Percentiles rank a stretch among this genome's conserved stretches.
Conservation (phyloP, 30 jellyfish, hydroid and myxozoan species). For the Chrysaora quinquecirrha region DNA sequence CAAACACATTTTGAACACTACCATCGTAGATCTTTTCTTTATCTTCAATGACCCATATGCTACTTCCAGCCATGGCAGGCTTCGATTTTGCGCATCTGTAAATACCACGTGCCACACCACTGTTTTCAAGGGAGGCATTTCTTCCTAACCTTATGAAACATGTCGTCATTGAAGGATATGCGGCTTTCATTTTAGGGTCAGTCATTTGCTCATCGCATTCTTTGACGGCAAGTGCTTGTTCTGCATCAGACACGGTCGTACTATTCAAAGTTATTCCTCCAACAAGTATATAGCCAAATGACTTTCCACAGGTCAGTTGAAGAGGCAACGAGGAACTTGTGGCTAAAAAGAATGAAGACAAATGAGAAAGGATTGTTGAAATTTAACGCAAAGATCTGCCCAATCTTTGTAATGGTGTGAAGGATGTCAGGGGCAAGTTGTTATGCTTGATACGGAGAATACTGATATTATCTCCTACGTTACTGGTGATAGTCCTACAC, state of each 20-base stretch:
- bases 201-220: background rate
- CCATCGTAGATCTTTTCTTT: background rate
- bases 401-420: no score
- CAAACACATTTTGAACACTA: no score
- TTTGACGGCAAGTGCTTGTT: background rate
- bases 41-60: background rate
- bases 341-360: constrained; percentile 7
- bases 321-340: constrained; percentile 35
- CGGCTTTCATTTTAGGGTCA: background rate
- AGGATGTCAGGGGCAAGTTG: no score
- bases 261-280: constrained; percentile 57
- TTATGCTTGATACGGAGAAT: no score
- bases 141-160: background rate
- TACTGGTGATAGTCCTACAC: no score
- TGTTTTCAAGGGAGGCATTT: background rate
- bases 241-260: background rate
- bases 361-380: no score
- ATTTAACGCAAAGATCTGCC: no score
- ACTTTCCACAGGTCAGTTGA: constrained; percentile 12
- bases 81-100: background rate
- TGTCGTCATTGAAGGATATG: background rate
- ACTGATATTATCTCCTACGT: no score
- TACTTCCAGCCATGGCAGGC: background rate
- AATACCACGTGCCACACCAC: background rate
- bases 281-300: constrained; percentile 6